Base-by-base conservation (phyloP, 2,113 vertebrate genomes). In the Recurvirostra avosetta region DNA sequence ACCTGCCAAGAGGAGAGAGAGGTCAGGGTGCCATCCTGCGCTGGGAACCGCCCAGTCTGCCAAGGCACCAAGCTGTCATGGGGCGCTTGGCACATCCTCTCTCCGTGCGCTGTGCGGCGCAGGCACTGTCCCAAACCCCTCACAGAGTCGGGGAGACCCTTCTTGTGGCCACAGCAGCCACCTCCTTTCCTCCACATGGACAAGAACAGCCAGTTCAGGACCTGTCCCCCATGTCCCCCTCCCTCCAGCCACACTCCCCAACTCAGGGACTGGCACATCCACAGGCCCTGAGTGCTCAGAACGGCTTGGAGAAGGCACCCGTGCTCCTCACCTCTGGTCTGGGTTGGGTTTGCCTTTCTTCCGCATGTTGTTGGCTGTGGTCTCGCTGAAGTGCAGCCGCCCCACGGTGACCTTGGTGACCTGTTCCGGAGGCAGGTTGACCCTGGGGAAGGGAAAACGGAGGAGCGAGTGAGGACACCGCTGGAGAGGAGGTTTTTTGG, bases 311-410 rank as follows among this genome's bases (percentile, higher is more conserved):
- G 74, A 34, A 80, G 34, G 11, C 5, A 2, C 1, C 11, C 1
- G 15, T 22, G 67, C 5, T 29, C 32, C 95, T 97, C 96, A 99
- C 99, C 99, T 99, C 98, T 99, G 99, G 98, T 99, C 99, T 0
- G 99, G 99, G 96, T 99, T 99, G 66, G 99, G 99, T 86, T 99
- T 99, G 96, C 99, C 99, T 95, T 99, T 99, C 97, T 99, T 99
- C 82, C 99, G 98, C 99, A 99, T 99, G 98, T 99, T 99, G 97
- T 99, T 99, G 86, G 99, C 99, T 0, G 99, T 99, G 90, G 99
- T 99, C 98, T 99, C 99, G 1, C 99, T 99, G 97, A 99, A 99
- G 97, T 99, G 99, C 75, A 99, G 97, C 45, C 99, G 98, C 27
- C 99, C 99, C 93, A 99, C 99, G 0, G 99, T 99, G 92, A 99